Conservation (phyloP, 2,113 vertebrate genomes). For the Trogon surrucura region DNA sequence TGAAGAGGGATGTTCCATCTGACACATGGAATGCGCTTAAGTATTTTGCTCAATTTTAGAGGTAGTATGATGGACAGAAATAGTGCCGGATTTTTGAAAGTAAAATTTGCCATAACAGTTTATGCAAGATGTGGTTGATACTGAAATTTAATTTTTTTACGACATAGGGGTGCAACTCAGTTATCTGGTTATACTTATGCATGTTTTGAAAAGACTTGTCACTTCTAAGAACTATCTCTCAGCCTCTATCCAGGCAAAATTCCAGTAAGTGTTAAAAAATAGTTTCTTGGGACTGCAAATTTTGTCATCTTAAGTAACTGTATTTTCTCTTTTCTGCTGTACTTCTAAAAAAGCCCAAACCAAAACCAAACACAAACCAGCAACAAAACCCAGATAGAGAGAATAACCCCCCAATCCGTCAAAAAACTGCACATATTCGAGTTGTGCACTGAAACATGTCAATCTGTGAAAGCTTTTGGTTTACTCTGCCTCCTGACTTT, state of each 20-base stretch:
- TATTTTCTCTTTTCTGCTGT: not conserved
- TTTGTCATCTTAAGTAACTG: not conserved
- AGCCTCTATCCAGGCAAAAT: not conserved
- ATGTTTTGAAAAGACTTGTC: not conserved
- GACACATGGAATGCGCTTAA: not conserved
- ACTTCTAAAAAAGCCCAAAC: not conserved
- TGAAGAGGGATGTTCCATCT: not conserved
- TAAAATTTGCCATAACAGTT: not conserved
- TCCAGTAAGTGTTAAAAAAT: not conserved
- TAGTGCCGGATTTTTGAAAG: not conserved
- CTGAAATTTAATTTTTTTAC: not conserved
- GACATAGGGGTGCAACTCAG: not conserved
- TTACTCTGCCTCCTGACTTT: not conserved
- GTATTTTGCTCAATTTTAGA: not conserved
- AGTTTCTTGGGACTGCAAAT: not conserved
- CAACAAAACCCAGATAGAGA: not conserved
- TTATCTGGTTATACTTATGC: not conserved
- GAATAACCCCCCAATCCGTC: fast-evolving
- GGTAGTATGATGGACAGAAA: not conserved
- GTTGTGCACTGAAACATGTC: not conserved
- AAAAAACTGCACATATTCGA: not conserved
- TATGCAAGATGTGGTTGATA: not conserved
- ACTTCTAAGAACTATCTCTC: not conserved
- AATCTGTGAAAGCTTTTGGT: not conserved
- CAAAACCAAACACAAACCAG: not conserved